Percentiles rank a stretch among this genome's conserved stretches.
These are phyloP conservation scores for Polyodon spathula DNA, from an alignment of 2,113 vertebrate species.

Conservation along the genomic window DNA sequence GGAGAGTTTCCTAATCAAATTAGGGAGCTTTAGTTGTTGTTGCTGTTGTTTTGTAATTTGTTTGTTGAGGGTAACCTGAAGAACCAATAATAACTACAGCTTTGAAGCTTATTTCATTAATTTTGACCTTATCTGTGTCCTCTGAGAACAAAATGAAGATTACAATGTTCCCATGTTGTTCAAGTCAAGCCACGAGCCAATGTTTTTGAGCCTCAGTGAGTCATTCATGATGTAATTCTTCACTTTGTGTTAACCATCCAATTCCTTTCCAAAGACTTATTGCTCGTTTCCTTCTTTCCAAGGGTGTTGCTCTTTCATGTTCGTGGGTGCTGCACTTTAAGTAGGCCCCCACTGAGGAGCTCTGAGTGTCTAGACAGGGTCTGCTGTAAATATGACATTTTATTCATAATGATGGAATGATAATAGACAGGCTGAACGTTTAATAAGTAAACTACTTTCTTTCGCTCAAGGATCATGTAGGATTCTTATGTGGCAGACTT, in stretches of 20 bases:
- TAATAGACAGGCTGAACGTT: not conserved
- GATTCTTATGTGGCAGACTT: not conserved
- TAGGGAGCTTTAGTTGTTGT: too few relatives aligned
- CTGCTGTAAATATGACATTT: not conserved
- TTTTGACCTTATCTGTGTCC: not conserved
- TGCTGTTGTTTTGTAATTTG: too few relatives aligned
- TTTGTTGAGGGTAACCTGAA: too few relatives aligned
- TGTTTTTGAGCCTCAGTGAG: constrained; percentile 29
- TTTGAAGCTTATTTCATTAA: too few relatives aligned
- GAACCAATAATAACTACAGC: too few relatives aligned
- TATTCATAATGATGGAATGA: not conserved
- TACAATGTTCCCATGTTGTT: constrained; percentile 14
- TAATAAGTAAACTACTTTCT: not conserved
- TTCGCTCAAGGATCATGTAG: not conserved
- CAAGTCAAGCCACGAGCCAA: constrained; percentile 26
- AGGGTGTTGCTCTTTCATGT: not conserved
- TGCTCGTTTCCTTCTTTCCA: constrained; percentile 6
- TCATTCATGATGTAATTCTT: constrained; percentile 35
- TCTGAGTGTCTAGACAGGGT: not conserved
- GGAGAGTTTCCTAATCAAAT: too few relatives aligned
- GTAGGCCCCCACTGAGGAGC: constrained; percentile 16
- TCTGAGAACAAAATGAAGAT: too few relatives aligned
- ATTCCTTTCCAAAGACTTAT: constrained; percentile 24
- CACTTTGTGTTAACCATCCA: constrained; percentile 14
- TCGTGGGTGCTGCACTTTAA: constrained; percentile 20